Evolutionary conservation across 2,113 vertebrate genomes (phyloP).

Genomic region (Canis aureus): DNA sequence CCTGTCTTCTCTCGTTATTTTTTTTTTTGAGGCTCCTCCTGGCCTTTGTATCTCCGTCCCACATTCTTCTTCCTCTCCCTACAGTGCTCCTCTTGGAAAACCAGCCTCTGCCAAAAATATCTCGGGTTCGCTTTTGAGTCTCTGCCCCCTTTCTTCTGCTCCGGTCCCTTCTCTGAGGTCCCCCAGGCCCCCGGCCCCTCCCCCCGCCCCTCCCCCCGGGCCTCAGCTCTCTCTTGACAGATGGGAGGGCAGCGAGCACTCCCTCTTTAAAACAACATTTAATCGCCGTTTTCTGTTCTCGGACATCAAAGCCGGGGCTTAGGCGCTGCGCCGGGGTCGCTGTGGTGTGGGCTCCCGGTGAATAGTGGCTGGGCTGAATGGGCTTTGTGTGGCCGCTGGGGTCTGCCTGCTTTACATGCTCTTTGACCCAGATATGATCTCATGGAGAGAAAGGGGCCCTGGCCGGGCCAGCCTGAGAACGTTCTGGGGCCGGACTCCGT

Average conservation of each 20-base stretch:
- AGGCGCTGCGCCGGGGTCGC: slow-evolving; percentile 73
- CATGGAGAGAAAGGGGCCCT: slow-evolving; percentile 87
- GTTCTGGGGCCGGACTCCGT: slow-evolving; percentile 48
- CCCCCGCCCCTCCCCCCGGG: slow-evolving; percentile 5
- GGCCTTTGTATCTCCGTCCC: not conserved
- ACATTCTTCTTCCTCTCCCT: not conserved
- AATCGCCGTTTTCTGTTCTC: slow-evolving; percentile 81
- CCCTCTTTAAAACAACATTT: slow-evolving; percentile 84
- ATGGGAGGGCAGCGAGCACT: slow-evolving; percentile 79
- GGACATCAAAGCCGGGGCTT: slow-evolving; percentile 84
- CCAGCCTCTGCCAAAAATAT: not conserved
- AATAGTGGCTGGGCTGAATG: slow-evolving; percentile 86
- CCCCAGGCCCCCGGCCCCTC: not conserved
- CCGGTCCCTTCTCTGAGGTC: not conserved
- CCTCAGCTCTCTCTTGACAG: slow-evolving; percentile 79
- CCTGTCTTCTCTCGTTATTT: not conserved
- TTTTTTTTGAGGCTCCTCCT: not conserved
- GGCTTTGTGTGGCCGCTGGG: slow-evolving; percentile 87
- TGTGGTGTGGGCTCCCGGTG: slow-evolving; percentile 78
- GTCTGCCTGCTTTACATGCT: slow-evolving; percentile 89
- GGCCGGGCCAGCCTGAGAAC: slow-evolving; percentile 84
- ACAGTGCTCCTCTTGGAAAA: not conserved
- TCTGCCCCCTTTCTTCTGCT: not conserved
- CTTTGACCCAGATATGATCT: slow-evolving; percentile 94
- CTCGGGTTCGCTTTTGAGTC: not conserved